Base-by-base conservation (phyloP, 2,113 vertebrate species). In the Romanogobio albipinnatus region DNA sequence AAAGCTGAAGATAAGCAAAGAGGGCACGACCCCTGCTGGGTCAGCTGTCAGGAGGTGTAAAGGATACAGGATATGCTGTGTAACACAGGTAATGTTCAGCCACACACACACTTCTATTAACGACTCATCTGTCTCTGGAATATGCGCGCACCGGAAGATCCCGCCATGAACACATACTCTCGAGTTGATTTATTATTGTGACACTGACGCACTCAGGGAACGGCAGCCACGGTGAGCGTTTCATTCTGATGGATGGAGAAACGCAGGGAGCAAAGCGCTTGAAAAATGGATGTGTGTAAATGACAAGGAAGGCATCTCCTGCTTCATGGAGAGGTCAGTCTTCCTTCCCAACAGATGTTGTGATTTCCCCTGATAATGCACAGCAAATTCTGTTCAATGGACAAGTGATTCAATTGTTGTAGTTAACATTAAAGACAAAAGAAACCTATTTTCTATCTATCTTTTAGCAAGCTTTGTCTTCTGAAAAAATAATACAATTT, bases 41-140 rank as follows among this genome's bases (percentile, higher is more conserved):
- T 86, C 87, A 85, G 82, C 90, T 90, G 86, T 89, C 91, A 89
- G 43, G 76, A 87, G 88, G 85, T 89, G 87, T 86, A 85, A 86
- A 68, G 73, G 82, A 85, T 82, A 85, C 84, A 84, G 87, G 88
- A 82, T 86, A 86, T 77, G 84, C 68, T 62, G 76, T 53, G 56
- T 64, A 81, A 90, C 70, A 86, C 84, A 87, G 88, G 87, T 88
- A 87, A 88, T 81, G 84, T 85, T 80, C 66, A 62, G 80, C 15
- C 47, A 66, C 76, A 81, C 83, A 76, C 71, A 70, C 79, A n/a
- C 58, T 59, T 78, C 29, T 24, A n/a, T 59, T 22, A 76, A 19
- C 19, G 2, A 76, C 80, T 81, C 58, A 73, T 79, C 75, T 74
- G 53, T 8, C 64, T 77, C 43, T 79, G 76, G 70, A 68, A 85